Evolutionary conservation across 2,888 invertebrate species (phyloP).

Genomic region (Liopterus haemorrhoidalis): DNA sequence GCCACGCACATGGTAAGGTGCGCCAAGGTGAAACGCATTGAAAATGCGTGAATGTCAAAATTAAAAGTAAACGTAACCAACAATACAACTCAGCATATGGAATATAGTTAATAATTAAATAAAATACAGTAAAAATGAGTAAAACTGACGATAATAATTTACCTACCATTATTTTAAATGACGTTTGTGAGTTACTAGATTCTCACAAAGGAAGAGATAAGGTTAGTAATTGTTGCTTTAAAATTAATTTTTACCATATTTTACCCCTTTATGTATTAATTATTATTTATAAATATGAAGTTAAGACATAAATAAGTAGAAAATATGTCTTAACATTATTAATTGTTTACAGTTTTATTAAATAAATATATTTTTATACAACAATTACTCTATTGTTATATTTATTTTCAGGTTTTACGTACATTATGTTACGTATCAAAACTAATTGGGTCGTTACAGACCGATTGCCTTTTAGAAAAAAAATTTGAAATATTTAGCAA

Average conservation of each 20-base stretch:
- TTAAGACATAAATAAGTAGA: too few relatives aligned
- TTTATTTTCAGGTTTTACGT: constrained; percentile 58
- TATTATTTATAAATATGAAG: too few relatives aligned
- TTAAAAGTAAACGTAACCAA: too few relatives aligned
- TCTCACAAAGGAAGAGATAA: constrained; percentile 83
- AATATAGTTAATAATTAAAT: too few relatives aligned
- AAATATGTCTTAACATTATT: too few relatives aligned
- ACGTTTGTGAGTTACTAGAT: constrained; percentile 66
- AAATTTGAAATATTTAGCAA: constrained; percentile 59
- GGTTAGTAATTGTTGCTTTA: constrained; percentile 45
- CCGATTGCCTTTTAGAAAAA: constrained; percentile 54
- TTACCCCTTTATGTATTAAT: too few relatives aligned
- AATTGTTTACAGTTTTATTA: constrained; percentile 11
- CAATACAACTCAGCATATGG: too few relatives aligned
- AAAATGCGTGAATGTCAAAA: too few relatives aligned
- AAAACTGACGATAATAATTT: too few relatives aligned
- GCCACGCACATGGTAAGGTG: too few relatives aligned
- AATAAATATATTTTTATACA: constrained; percentile 13
- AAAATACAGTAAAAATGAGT: constrained; percentile 26
- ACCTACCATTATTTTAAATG: constrained; percentile 38
- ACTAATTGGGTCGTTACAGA: constrained; percentile 60
- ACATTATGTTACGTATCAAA: constrained; percentile 73
- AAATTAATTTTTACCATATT: not conserved
- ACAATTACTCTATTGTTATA: constrained; percentile 6
- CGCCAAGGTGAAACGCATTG: too few relatives aligned